Percentiles rank a stretch among this genome's conserved stretches.
These are phyloP conservation scores for Leptodactylus fuscus DNA, from an alignment of 2,113 vertebrate species.

Conservation along the genomic window DNA sequence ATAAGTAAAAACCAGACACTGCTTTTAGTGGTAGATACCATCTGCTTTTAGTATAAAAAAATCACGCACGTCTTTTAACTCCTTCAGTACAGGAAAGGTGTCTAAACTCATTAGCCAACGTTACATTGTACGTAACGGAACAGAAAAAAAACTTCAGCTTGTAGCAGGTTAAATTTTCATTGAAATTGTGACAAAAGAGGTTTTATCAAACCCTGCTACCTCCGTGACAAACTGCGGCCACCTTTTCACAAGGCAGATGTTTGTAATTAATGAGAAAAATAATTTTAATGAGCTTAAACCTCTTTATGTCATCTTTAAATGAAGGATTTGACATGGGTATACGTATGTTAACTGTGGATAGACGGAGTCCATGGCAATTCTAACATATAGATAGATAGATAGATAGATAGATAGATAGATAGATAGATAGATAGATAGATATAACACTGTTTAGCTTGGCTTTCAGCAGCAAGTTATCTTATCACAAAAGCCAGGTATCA, in stretches of 20 bases:
- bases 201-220: constrained; percentile 40
- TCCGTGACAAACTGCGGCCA: constrained; percentile 50
- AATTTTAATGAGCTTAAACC: constrained; percentile 56
- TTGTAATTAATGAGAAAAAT: constrained; percentile 58
- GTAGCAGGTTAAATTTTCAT: constrained; percentile 45
- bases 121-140: neutral
- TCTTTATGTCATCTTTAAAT: constrained; percentile 21
- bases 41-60: constrained; percentile 16
- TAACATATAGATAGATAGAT: too few relatives aligned
- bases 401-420: too few relatives aligned
- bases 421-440: too few relatives aligned
- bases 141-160: neutral
- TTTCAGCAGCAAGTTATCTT: too few relatives aligned
- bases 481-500: too few relatives aligned
- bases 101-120: constrained; percentile 18
- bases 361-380: too few relatives aligned
- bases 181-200: constrained; percentile 50
- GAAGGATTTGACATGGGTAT: constrained; percentile 19
- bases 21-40: constrained; percentile 27
- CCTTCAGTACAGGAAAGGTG: neutral
- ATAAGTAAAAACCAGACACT: neutral
- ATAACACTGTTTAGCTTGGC: too few relatives aligned
- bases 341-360: neutral
- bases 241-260: constrained; percentile 60
- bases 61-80: constrained; percentile 16